Percentiles rank a stretch among this genome's conserved stretches.
phyloP scores from a whole-genome alignment of 35 echinoderm and acorn worm species.

The Apostichopus parvimensis region DNA sequence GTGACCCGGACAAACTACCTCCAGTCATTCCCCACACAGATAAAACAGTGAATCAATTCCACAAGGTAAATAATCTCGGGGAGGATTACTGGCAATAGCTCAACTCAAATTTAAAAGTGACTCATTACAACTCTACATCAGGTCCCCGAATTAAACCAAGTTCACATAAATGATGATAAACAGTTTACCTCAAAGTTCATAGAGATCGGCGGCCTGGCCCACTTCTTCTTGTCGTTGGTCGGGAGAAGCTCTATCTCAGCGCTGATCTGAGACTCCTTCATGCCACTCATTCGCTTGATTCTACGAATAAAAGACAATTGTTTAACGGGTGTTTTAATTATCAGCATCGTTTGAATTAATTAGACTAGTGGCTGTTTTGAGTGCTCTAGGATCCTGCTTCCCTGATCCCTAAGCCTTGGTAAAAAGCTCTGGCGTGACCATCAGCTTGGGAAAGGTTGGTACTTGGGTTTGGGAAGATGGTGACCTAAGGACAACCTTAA shows the following conservation, averaged over 20 bases:
- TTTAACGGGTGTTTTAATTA: neutral
- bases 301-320: constrained; percentile 32
- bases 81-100: too few relatives aligned
- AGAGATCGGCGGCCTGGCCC: constrained; percentile 96
- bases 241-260: constrained; percentile 98
- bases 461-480: too few relatives aligned
- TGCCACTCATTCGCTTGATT: constrained; percentile 98
- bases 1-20: too few relatives aligned
- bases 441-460: too few relatives aligned
- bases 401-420: neutral
- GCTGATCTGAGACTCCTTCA: constrained; percentile 98
- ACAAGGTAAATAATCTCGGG: too few relatives aligned
- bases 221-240: constrained; percentile 97
- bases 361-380: neutral
- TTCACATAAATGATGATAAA: too few relatives aligned
- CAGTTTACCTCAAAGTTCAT: constrained; percentile 97
- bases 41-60: too few relatives aligned
- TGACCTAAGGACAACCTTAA: too few relatives aligned
- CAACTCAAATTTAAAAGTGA: too few relatives aligned
- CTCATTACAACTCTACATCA: too few relatives aligned
- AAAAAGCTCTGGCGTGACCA: neutral
- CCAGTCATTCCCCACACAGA: too few relatives aligned
- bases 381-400: neutral
- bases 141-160: too few relatives aligned
- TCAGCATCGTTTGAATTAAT: neutral